phyloP scores from a whole-genome alignment of 2,888 invertebrate genomes.

The Odontomyia ornata region DNA sequence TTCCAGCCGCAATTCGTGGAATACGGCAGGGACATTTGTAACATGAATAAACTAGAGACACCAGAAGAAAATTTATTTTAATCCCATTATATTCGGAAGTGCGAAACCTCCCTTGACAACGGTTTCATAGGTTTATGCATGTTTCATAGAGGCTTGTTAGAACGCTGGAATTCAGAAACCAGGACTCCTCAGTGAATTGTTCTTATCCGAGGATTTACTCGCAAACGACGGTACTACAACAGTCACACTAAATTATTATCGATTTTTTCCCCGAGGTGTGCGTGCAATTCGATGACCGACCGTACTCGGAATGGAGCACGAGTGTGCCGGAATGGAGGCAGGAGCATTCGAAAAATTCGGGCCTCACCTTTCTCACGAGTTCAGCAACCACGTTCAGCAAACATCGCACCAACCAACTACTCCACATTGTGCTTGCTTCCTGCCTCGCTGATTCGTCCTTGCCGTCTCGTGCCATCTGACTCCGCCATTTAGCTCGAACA shows the following conservation, averaged over 20 bases:
- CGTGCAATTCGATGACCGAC: conserved; percentile 36
- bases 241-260: conserved; percentile 36
- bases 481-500: too few relatives aligned
- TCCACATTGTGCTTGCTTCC: too few relatives aligned
- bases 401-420: neutral
- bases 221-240: conserved; percentile 1
- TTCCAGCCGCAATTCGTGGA: neutral
- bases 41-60: conserved; percentile 18
- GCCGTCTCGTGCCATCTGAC: too few relatives aligned
- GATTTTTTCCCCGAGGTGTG: conserved; percentile 36
- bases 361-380: conserved; percentile 26
- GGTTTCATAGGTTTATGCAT: conserved; percentile 37
- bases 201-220: conserved; percentile 15
- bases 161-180: conserved; percentile 10
- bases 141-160: conserved; percentile 18
- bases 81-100: conserved; percentile 28
- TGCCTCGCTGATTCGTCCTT: too few relatives aligned
- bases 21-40: neutral
- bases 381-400: neutral
- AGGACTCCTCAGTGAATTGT: conserved; percentile 11
- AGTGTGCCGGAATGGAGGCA: neutral
- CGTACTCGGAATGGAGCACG: too few relatives aligned
- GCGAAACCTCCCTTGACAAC: conserved; percentile 31
- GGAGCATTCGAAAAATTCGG: neutral
- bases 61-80: conserved; percentile 25